Evolutionary conservation across 2,888 invertebrate genomes (phyloP), one percentile per base, ranked within the genome.

Genomic region (Ormyrus pomaceus): DNA sequence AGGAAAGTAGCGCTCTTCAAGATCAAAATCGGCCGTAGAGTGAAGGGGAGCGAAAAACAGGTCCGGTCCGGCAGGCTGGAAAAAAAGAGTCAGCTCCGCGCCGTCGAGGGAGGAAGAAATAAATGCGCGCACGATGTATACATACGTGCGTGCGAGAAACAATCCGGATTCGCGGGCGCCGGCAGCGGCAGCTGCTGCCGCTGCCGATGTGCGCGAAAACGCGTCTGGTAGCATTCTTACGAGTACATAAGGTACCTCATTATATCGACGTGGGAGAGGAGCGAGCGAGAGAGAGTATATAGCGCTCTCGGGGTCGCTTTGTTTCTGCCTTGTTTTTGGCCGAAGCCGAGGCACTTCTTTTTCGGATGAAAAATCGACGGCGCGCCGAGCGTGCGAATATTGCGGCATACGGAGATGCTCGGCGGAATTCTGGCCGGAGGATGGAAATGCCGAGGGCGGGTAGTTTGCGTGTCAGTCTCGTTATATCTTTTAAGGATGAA

Each of bases 111-210:
- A 19, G 19, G 19, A 19, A 19, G 19, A 19, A 19, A 19, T 19
- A 19, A 19, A 19, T 19, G 19, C 19, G 19, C 19, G 19, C 1
- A 19, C 19, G 19, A 19, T 19, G 19, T 19, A 1, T 19, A 19
- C 1, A 19, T 83, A 85, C 83, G 84, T 85, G 84, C 86, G 84
- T 78, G 84, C 84, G 86, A 86, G 86, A 87, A 87, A 86, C 86
- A 86, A 84, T 86, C 86, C 86, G 86, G 84, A 84, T 86, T 86
- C 87, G 85, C 65, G 10, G 55, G 13, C 48, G 83, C 83, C 68
- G 58, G 50, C 58, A 46, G 6, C 61, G 9, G 50, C 74, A 19
- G 65, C 75, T 65, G 87, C 87, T 85, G 86, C 84, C 77, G 56
- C 58, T 56, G 58, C 66, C 48, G 48, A 46, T 48, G 56, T 34